Base-by-base conservation (phyloP, 2,888 invertebrate genomes). In the Halocaridina rubra region DNA sequence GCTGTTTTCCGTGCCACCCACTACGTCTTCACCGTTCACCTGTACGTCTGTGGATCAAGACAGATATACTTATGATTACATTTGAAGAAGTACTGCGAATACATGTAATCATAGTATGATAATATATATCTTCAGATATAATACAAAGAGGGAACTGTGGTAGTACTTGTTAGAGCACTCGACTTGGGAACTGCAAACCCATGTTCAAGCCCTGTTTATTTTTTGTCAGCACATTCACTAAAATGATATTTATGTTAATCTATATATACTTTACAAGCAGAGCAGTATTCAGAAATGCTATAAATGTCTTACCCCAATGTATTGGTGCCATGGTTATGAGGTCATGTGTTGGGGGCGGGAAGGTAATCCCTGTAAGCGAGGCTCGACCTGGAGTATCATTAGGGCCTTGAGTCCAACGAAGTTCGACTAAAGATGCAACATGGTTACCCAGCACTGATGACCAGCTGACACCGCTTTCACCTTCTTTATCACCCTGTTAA, bases 321-420 rank as follows among this genome's bases (percentile, higher is more conserved):
- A 87, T 85, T 24, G 87, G 87, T 32, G 87, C 87, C 75, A 85
- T 82, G 67, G 85, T 82, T 74, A 87, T 87, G 67, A 87, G 85
- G 76, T 85, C 85, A 29, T 87, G 87, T 24, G 87, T 85, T 59
- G 85, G 71, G 13, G 85, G 87, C 5, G 87, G 85, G 81, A 87
- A 88, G 39, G 86, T 85, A 53, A 88, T 80, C 22, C 82, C 84
- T 10, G 80, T 67, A 19, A 88, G 86, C n/a, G 86, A 78, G 22
- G 88, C 88, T 59, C 77, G 57, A 24, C 88, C 86, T 22, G 76
- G 75, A 19, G 80, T 71, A 32, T 85, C 88, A 10, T 30, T 57
- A 32, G 86, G 86, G n/a, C 85, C 78, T 24, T 71, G 53, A 4
- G 80, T 74, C 88, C 88, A 88, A 13, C 79, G 29, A 13, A 88